phyloP scores from a whole-genome alignment of 2,888 invertebrate species.

The Hemicrepidius hirtus region DNA sequence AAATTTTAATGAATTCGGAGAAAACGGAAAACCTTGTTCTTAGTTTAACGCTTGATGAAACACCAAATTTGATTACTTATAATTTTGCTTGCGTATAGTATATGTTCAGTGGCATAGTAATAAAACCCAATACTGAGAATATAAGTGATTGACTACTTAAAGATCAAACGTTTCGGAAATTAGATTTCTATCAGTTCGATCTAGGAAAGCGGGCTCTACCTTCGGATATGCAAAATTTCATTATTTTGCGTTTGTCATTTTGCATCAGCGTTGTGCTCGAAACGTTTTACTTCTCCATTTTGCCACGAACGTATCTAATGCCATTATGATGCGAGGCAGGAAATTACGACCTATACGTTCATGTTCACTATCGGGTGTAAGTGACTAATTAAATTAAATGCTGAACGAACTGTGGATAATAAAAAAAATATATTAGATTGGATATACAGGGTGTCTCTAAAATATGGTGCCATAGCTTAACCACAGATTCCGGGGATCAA shows the following conservation, averaged over 20 bases:
- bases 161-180: conserved; percentile 36
- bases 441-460: no score
- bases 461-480: no score
- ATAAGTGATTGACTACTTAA: conserved; percentile 1
- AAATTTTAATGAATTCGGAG: no score
- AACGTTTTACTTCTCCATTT: conserved; percentile 17
- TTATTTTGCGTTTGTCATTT: conserved; percentile 26
- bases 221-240: conserved; percentile 29
- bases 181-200: conserved; percentile 20
- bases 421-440: no score
- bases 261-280: conserved; percentile 4
- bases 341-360: not conserved
- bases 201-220: conserved; percentile 13
- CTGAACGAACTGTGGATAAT: no score
- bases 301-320: conserved; percentile 3
- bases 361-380: not conserved
- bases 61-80: not conserved
- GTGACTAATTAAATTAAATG: not conserved
- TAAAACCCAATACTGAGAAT: no score
- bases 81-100: no score
- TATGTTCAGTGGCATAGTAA: no score
- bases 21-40: not conserved
- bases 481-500: no score
- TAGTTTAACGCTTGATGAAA: not conserved
- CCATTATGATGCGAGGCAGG: not conserved